Conservation (phyloP, 2,113 vertebrate species). For the Hippocampus mohnikei region DNA sequence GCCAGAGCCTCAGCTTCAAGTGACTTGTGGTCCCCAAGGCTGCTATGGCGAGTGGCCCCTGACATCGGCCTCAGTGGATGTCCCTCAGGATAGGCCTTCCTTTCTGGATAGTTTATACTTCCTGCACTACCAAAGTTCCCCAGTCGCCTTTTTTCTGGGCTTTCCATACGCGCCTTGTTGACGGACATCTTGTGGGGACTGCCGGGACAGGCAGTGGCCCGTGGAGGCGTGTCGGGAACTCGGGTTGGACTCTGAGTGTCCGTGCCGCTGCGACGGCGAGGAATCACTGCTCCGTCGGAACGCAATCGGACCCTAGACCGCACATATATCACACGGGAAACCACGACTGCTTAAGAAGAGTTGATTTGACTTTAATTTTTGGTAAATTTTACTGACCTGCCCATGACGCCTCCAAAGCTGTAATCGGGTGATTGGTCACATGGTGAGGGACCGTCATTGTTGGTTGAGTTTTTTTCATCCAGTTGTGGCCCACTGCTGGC, state of each 20-base stretch:
- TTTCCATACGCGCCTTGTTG: constrained; percentile 83
- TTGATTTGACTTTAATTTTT: neutral
- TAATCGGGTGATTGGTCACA: constrained; percentile 89
- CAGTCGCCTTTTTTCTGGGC: constrained; percentile 91
- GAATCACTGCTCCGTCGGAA: constrained; percentile 91
- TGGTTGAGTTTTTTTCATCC: constrained; percentile 92
- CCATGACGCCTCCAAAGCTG: constrained; percentile 87
- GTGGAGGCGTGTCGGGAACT: constrained; percentile 88
- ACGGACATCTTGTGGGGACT: constrained; percentile 92
- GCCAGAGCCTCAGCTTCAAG: constrained; percentile 93
- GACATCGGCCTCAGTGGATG: constrained; percentile 81
- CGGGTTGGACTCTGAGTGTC: constrained; percentile 91
- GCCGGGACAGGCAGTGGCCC: constrained; percentile 93
- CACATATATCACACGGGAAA: neutral
- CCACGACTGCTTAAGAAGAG: neutral
- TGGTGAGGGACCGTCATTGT: constrained; percentile 90
- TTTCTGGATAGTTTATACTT: constrained; percentile 92
- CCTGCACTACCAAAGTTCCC: constrained; percentile 93
- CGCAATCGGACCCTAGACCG: constrained; percentile 82
- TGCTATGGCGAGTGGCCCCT: constrained; percentile 94
- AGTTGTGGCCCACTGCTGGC: constrained; percentile 93
- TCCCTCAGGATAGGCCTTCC: constrained; percentile 85
- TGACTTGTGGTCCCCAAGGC: constrained; percentile 95
- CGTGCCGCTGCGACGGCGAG: constrained; percentile 82
- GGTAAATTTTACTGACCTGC: constrained; percentile 75